Base-by-base conservation (phyloP, 1,140 invertebrate species). In the Gonioctena quinquepunctata region DNA sequence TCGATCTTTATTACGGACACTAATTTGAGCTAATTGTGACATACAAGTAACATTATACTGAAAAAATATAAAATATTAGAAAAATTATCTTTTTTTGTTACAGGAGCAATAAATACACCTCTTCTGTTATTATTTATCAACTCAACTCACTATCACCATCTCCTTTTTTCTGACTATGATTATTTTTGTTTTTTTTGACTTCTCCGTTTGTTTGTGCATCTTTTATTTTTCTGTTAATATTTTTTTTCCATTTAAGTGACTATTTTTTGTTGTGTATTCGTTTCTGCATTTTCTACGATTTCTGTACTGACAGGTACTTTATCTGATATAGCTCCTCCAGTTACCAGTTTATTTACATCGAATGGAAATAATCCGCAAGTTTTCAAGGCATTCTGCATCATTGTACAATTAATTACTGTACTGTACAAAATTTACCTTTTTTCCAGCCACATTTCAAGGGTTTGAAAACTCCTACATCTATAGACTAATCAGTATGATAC, bases 341-440 rank as follows among this genome's bases (percentile, higher is more conserved):
- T 54, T 54, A 2, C 50, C 50, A 54, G 50, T 16, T 33, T 11
- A 33, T 50, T 49, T 2, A 68, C 62, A 70, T 77, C 59, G 27
- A 71, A 78, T 48, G 78, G 75, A 27, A 26, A 56, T 28, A 78
- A 70, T 21, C 70, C 73, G 71, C 71, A 74, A 2, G 64, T 70
- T 66, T 56, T 70, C 71, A 78, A 78, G 3, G 67, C 75, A 33
- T 78, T 79, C 23, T 60, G 63, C 23, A 78, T 57, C 8, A 68
- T 50, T 65, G 25, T 69, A 57, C 33, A 69, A 57, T 62, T 3
- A 11, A 60, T 69, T 16, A 49, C 50, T 6, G 49, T 48, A 8
- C 27, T 19, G n/a, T 2, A 25, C 26, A 56, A 65, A 70, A 33
- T 33, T 33, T 57, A 65, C 54, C 22, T 59, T 66, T 8, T 26